These are phyloP conservation scores for Petrosia ficiformis DNA, from an alignment of 37 sponge, comb jelly and placozoan species.

Conservation along the genomic window DNA sequence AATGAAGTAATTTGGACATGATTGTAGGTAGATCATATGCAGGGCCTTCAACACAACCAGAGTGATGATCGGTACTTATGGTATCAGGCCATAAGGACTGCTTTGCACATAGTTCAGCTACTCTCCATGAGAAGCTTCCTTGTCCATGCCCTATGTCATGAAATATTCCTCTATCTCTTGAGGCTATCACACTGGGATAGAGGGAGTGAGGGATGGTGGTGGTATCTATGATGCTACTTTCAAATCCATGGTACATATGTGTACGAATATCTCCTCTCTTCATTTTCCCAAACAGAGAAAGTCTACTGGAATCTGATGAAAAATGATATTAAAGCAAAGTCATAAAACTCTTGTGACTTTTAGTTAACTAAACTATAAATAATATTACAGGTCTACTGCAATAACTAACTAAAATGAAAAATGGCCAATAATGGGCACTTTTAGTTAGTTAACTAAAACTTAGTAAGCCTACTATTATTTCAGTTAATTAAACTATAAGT, in stretches of 20 bases:
- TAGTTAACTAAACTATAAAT: no score
- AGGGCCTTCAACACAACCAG: slow-evolving; percentile 20
- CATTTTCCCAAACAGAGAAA: slow-evolving; percentile 11
- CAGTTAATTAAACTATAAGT: no score
- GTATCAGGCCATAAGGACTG: slow-evolving; percentile 28
- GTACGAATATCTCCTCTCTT: slow-evolving; percentile 39
- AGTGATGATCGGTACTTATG: slow-evolving; percentile 44
- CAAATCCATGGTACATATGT: slow-evolving; percentile 37
- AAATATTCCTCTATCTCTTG: slow-evolving; percentile 21
- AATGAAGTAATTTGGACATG: slow-evolving; percentile 37
- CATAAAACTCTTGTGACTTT: neutral
- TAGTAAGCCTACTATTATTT: no score
- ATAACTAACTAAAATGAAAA: no score
- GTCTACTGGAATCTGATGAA: neutral
- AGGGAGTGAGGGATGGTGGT: neutral
- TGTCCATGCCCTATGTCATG: slow-evolving; percentile 48
- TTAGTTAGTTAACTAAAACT: no score
- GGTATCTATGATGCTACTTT: slow-evolving; percentile 19
- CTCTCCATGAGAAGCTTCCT: slow-evolving; percentile 44
- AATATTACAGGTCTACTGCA: no score
- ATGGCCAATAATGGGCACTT: no score
- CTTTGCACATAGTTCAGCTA: slow-evolving; percentile 21
- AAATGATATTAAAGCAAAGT: neutral
- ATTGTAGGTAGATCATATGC: slow-evolving; percentile 52
- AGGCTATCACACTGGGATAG: slow-evolving; percentile 9